Percentiles rank a stretch among this genome's conserved stretches.
Conservation (phyloP, 2,888 invertebrate species). For the Erebia palarica region DNA sequence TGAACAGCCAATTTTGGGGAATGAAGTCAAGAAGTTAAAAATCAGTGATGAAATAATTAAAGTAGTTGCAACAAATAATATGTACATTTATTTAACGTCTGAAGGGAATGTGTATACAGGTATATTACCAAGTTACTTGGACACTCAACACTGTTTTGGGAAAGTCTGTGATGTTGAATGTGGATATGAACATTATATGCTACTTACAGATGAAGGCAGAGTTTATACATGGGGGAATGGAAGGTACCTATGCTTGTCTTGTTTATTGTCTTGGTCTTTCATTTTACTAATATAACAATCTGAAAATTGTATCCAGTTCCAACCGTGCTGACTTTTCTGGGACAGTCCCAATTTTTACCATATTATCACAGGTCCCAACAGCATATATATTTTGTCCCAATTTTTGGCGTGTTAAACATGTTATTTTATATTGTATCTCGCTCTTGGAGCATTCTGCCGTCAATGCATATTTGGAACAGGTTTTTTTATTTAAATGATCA, state of each 20-base stretch:
- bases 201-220: constrained; percentile 86
- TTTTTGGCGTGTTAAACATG: no score
- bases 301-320: no score
- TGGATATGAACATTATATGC: constrained; percentile 91
- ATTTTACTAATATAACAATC: no score
- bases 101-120: constrained; percentile 75
- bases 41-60: constrained; percentile 51
- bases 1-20: constrained; percentile 49
- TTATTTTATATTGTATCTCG: no score
- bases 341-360: no score
- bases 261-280: no score
- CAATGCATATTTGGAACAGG: no score
- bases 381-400: no score
- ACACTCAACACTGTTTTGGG: constrained; percentile 75
- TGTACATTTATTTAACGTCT: constrained; percentile 57
- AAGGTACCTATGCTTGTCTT: constrained; percentile 78
- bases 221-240: constrained; percentile 93
- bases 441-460: no score
- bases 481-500: no score
- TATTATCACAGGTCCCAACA: no score
- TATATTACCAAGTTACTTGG: constrained; percentile 83
- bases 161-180: constrained; percentile 85
- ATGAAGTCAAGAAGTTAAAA: constrained; percentile 48
- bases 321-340: no score
- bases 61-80: constrained; percentile 51